A percentile compares a stretch with the other conserved stretches of the same genome.
phyloP scores from a whole-genome alignment of 2,888 invertebrate genomes.

The Limenitis camilla region DNA sequence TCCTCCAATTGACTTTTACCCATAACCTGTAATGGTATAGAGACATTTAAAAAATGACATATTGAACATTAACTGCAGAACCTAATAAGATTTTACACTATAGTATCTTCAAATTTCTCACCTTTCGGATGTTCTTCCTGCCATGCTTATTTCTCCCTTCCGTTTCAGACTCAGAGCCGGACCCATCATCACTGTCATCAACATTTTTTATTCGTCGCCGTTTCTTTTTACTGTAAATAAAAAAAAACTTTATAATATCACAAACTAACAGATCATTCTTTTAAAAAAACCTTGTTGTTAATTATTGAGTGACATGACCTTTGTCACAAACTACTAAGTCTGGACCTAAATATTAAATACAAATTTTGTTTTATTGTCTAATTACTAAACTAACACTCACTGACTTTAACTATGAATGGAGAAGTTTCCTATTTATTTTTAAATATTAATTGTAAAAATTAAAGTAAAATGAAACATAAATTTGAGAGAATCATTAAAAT shows the following conservation, averaged over 20 bases:
- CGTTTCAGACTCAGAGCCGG: constrained; percentile 62
- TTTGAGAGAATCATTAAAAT: too few relatives aligned
- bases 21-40: constrained; percentile 61
- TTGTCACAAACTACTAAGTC: constrained; percentile 97
- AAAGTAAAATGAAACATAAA: too few relatives aligned
- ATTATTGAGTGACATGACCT: too few relatives aligned
- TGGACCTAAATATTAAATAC: constrained; percentile 76
- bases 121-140: constrained; percentile 69
- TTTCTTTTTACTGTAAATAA: constrained; percentile 55
- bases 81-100: neutral
- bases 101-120: constrained; percentile 31
- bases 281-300: neutral
- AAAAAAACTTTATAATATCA: neutral
- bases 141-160: constrained; percentile 67
- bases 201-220: constrained; percentile 60
- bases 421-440: too few relatives aligned
- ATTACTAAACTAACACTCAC: neutral
- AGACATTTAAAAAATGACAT: neutral
- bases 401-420: too few relatives aligned
- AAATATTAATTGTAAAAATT: too few relatives aligned
- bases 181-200: constrained; percentile 58
- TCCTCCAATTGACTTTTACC: constrained; percentile 80
- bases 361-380: neutral
- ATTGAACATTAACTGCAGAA: neutral
- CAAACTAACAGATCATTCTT: neutral